Base-by-base conservation (phyloP, 1,140 invertebrate species). In the Scaptomyza pallida region DNA sequence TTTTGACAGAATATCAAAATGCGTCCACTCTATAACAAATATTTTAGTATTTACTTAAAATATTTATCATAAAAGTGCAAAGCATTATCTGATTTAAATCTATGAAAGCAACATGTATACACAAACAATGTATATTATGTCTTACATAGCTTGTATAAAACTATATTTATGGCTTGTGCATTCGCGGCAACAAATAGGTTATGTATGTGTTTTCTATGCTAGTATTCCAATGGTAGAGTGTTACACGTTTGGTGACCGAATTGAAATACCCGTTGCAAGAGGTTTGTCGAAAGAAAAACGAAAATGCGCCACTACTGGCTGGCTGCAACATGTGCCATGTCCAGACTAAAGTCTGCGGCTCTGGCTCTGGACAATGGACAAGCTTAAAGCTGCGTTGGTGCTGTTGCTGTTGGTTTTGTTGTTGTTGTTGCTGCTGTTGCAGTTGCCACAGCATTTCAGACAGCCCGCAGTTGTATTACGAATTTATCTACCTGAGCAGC, bases 401-500 rank as follows among this genome's bases (percentile, higher is more conserved):
- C 8, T 52, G 48, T 15, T 54, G 23, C 3, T 23, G 50, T 30
- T 35, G 13, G 8, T 15, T 17, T 8, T 52, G 48, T 15, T 54
- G 26, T 26, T 50, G 17, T 33, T 10, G 9, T 5, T 43, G 35
- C 40, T 33, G 60, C 30, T 44, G 55, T 5, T 41, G 47, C 17
- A 50, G 63, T n/a, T 48, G 47, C 10, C 33, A 21, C 68, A 76
- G 63, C 52, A 55, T 80, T 76, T 63, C 60, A 63, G 67, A 63
- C 67, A 63, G 43, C 60, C 17, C 60, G 71, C 67, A 79, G 82
- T 81, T 86, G 77, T 75, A 77, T 80, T 86, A 86, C 74, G 74
- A 86, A 86, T 86, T 86, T 86, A 86, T 86, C 81, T 86, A 86
- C 81, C 81, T 86, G 78, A 88, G 78, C 82, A 86, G 72, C 81